Percentiles rank a stretch among this genome's conserved stretches.
Evolutionary conservation across 2,113 vertebrate species (phyloP).

Genomic region (Scolopax mira): DNA sequence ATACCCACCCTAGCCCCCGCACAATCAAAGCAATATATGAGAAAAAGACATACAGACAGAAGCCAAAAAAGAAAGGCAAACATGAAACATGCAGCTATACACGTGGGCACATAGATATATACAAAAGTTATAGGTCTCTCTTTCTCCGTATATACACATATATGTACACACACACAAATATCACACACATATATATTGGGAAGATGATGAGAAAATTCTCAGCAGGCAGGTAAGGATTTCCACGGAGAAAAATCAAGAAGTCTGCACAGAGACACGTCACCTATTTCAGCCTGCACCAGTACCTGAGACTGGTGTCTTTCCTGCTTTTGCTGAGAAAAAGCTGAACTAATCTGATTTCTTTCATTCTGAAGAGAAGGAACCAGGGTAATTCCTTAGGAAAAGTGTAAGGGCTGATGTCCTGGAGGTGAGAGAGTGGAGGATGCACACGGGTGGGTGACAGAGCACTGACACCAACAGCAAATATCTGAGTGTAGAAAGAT

Average conservation of each 20-base stretch:
- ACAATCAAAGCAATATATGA: slow-evolving; percentile 59
- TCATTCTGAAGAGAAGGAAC: background rate
- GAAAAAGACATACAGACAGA: background rate
- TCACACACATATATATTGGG: background rate
- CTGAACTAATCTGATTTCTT: background rate
- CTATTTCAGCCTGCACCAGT: background rate
- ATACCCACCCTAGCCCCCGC: slow-evolving; percentile 13
- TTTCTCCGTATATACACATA: background rate
- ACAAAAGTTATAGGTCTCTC: fast-evolving
- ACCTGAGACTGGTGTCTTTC: background rate
- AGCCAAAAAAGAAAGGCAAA: slow-evolving; percentile 20
- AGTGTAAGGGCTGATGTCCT: background rate
- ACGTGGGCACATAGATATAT: background rate
- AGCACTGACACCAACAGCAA: fast-evolving
- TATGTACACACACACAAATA: background rate
- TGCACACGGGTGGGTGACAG: background rate
- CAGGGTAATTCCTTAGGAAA: background rate
- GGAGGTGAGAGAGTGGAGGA: background rate
- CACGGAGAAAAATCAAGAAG: background rate
- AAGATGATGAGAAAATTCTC: slow-evolving; percentile 28
- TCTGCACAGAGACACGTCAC: background rate
- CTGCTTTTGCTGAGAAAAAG: slow-evolving; percentile 7
- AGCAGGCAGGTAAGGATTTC: slow-evolving; percentile 31
- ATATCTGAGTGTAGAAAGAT: background rate
- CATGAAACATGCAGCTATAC: slow-evolving; percentile 19